Evolutionary conservation across 2,113 vertebrate genomes (phyloP).

Genomic region (Calonectris borealis): DNA sequence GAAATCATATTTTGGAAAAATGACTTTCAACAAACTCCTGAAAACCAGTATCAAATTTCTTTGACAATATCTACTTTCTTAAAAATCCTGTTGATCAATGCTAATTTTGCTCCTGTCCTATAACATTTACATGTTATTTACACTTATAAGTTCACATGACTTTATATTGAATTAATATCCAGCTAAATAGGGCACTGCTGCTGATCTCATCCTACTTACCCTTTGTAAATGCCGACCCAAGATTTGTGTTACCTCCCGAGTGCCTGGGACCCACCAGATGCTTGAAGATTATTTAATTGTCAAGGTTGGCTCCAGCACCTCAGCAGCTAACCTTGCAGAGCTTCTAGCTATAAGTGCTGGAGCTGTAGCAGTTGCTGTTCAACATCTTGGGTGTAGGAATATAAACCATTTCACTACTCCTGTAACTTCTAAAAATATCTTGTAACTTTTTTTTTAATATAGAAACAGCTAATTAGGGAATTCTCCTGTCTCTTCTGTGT

Average conservation of each 20-base stretch:
- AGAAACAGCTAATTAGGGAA: background rate
- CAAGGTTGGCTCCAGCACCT: background rate
- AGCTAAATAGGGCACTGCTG: background rate
- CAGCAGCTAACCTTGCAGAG: background rate
- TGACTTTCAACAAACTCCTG: background rate
- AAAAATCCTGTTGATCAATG: background rate
- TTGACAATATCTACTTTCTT: background rate
- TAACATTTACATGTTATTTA: background rate
- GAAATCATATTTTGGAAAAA: background rate
- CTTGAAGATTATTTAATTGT: background rate
- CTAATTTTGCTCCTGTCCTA: background rate
- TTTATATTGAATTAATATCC: background rate
- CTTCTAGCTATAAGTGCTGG: background rate
- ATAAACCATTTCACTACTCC: background rate
- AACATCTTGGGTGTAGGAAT: background rate
- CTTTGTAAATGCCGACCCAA: background rate
- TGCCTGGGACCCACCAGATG: background rate
- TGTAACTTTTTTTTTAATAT: background rate
- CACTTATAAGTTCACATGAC: background rate
- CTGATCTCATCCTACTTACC: background rate
- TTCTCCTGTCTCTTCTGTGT: background rate
- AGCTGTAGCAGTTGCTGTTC: background rate
- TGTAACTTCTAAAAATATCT: background rate
- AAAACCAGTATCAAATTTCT: background rate
- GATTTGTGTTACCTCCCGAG: background rate